Evolutionary conservation across 2,797 vertebrate genomes (phyloP).

Genomic region (Ispidina picta): DNA sequence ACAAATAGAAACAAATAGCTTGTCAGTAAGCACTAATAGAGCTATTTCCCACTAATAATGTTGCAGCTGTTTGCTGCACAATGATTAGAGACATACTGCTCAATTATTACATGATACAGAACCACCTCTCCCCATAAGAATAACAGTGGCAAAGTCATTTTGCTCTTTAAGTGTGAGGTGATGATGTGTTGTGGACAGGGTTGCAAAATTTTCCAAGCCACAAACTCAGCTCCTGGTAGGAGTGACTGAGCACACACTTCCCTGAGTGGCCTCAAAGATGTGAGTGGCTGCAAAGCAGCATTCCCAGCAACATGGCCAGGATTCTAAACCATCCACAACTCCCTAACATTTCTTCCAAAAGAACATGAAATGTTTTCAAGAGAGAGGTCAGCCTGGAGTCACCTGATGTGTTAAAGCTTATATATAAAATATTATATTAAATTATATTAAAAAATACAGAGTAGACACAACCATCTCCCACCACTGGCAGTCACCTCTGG

Average conservation of each 20-base stretch:
- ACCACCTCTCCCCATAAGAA: neutral
- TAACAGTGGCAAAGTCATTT: neutral
- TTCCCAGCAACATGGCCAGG: neutral
- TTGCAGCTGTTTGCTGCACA: neutral
- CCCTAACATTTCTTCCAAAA: neutral
- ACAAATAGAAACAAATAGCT: neutral
- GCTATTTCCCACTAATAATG: neutral
- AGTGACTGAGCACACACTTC: fast-evolving
- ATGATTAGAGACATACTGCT: neutral
- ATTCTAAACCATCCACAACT: neutral
- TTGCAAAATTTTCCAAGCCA: neutral
- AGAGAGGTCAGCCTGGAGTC: fast-evolving
- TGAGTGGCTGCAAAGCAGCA: neutral
- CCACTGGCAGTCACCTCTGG: neutral
- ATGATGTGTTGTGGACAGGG: neutral
- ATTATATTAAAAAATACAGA: neutral
- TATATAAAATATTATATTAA: too few relatives aligned
- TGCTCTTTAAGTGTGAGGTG: neutral
- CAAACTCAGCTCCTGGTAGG: neutral
- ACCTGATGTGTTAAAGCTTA: neutral
- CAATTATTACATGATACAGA: neutral
- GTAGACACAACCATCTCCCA: neutral
- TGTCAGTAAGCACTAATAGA: neutral
- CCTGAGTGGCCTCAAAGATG: neutral
- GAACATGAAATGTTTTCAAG: neutral